phyloP scores from a whole-genome alignment of 2,113 vertebrate genomes.

The Ariopsis seemanni region DNA sequence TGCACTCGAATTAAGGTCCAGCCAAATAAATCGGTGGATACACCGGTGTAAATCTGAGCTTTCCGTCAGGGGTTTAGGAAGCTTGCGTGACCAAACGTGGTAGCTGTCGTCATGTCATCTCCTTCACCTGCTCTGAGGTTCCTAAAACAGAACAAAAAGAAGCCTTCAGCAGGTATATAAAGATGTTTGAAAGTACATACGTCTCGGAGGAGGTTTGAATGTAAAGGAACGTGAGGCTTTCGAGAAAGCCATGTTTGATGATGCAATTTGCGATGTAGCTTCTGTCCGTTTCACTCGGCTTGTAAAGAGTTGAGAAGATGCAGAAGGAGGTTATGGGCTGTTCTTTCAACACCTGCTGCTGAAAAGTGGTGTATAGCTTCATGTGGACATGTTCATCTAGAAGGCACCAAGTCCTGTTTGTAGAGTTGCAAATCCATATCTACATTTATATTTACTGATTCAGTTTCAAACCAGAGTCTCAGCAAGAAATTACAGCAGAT shows the following conservation, averaged over 20 bases:
- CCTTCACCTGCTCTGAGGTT: neutral
- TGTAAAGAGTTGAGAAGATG: conserved; percentile 11
- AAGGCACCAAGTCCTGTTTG: neutral
- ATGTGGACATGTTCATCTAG: conserved; percentile 27
- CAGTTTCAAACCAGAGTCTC: neutral
- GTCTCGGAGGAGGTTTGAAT: neutral
- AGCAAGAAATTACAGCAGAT: neutral
- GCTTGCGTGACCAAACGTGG: neutral
- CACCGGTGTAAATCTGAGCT: conserved; percentile 47
- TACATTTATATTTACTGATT: neutral
- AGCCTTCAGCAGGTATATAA: neutral
- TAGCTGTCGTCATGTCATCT: neutral
- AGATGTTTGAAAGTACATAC: neutral
- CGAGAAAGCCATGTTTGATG: neutral
- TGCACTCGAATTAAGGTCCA: conserved; percentile 41
- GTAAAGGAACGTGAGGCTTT: neutral
- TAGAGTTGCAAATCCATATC: neutral
- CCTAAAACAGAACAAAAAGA: conserved; percentile 10
- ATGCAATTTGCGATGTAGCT: neutral
- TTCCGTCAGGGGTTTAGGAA: neutral
- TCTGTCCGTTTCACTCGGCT: neutral
- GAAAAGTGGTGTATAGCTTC: conserved; percentile 42
- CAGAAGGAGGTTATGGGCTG: conserved; percentile 35
- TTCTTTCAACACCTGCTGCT: conserved; percentile 54
- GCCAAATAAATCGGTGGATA: conserved; percentile 47